Percentiles rank a stretch among this genome's conserved stretches.
These are phyloP conservation scores for Drosophila demipolita DNA, from an alignment of 2,888 invertebrate species.

Conservation along the genomic window DNA sequence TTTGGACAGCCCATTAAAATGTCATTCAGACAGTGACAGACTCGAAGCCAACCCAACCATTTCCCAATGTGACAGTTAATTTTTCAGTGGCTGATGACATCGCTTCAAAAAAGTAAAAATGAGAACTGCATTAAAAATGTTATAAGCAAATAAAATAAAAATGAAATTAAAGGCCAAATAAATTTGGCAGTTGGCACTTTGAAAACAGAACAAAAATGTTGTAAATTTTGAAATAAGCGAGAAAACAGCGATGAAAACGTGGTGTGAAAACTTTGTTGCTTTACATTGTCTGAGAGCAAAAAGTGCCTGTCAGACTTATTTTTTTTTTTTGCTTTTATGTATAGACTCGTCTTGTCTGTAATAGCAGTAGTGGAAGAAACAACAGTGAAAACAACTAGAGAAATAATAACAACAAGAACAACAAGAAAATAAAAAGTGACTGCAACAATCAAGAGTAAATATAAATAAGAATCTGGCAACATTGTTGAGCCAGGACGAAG, in stretches of 20 bases:
- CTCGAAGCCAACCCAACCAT: slow-evolving; percentile 20
- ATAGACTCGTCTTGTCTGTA: slow-evolving; percentile 59
- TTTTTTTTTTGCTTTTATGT: slow-evolving; percentile 29
- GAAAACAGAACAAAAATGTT: slow-evolving; percentile 21
- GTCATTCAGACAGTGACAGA: slow-evolving; percentile 71
- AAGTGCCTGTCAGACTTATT: slow-evolving; percentile 38
- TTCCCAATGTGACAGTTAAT: slow-evolving; percentile 69
- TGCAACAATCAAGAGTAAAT: slow-evolving; percentile 77
- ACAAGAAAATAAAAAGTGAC: slow-evolving; percentile 35
- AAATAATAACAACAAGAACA: slow-evolving; percentile 38
- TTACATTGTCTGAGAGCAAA: slow-evolving; percentile 58
- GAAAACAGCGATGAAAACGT: neutral
- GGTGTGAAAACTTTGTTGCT: slow-evolving; percentile 44
- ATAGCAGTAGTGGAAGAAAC: slow-evolving; percentile 13
- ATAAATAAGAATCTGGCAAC: slow-evolving; percentile 73
- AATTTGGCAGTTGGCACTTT: slow-evolving; percentile 51
- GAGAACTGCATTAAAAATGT: slow-evolving; percentile 53
- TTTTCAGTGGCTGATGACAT: slow-evolving; percentile 61
- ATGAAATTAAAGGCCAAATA: slow-evolving; percentile 56
- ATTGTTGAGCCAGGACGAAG: slow-evolving; percentile 51
- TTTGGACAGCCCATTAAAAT: slow-evolving; percentile 64
- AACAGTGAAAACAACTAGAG: slow-evolving; percentile 37
- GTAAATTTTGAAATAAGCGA: slow-evolving; percentile 20
- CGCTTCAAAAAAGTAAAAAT: slow-evolving; percentile 28
- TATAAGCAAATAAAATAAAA: slow-evolving; percentile 15